A percentile compares a stretch with the other conserved stretches of the same genome.
Evolutionary conservation across 2,797 vertebrate genomes (phyloP).

Genomic region (Pogonophryne albipinna): DNA sequence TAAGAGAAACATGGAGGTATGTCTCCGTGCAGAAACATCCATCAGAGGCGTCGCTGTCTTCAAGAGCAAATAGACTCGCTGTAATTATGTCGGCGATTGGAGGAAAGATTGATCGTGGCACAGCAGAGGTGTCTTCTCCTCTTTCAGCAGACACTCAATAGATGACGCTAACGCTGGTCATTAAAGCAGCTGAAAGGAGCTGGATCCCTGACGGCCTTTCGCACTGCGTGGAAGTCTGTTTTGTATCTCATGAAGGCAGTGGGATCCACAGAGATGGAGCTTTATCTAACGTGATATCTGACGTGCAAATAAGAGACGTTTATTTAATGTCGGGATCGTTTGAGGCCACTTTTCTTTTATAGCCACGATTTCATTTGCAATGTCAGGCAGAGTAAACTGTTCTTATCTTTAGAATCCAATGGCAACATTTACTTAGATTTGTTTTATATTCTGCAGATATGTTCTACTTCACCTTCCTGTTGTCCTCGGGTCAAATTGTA

Average conservation of each 20-base stretch:
- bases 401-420: no score
- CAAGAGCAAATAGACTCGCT: conserved; percentile 39
- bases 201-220: conserved; percentile 33
- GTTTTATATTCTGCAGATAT: no score
- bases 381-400: no score
- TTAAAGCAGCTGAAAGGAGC: conserved; percentile 13
- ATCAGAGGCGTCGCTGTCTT: conserved; percentile 43
- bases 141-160: conserved; percentile 38
- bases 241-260: conserved; percentile 15
- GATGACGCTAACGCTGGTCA: conserved; percentile 27
- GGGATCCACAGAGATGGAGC: no score
- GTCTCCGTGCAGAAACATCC: conserved; percentile 18
- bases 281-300: no score
- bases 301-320: no score
- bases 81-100: conserved; percentile 61
- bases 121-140: conserved; percentile 37
- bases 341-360: no score
- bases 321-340: no score
- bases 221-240: conserved; percentile 1
- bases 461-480: no score
- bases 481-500: no score
- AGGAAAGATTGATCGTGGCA: conserved; percentile 48
- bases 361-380: no score
- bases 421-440: no score
- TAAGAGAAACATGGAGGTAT: background rate